Base-by-base conservation (phyloP, 2,888 invertebrate species). In the Leptodirus hochenwartii region DNA sequence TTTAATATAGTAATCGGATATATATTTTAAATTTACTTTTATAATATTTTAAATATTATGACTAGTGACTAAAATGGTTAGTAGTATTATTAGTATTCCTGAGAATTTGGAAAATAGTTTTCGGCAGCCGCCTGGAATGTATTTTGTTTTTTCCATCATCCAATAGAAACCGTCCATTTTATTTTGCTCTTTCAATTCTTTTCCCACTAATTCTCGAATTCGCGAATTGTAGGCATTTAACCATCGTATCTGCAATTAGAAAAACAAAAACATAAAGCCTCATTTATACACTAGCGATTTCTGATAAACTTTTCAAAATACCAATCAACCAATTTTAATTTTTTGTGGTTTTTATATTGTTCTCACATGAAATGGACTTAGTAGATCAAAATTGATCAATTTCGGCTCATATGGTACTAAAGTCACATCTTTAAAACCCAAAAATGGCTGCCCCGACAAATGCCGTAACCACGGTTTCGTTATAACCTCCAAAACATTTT, bases 381-480 rank as follows among this genome's bases (percentile, higher is more conserved):
- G 59, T 51, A 87, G 56, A 16, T 63, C 63, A 13, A 66, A 56
- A 39, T 87, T 75, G 33, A 93, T 81, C 38, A 93, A 60, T 44
- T 84, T 85, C 0, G 74, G 75, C 48, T 91, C 84, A 46, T 77
- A 88, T 1, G 88, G 90, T 25, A 91, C 76, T 31, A 88, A 58
- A 1, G 91, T 90, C 2, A 84, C 64, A 27, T 84, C 72, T 38
- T 66, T 66, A 54, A 93, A 90, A 31, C 73, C 74, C 25, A 79
- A 55, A 46, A 69, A 79, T 27, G 44, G 43, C 36, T 59, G 61
- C 23, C 62, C 58, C 2, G 58, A 59, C 15, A 54, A 51, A 42
- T 60, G 59, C 11, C 47, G 50, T 11, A 56, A 45, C 39, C 59
- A 59, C 2, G 56, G 59, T 17, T 58, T 58, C 29, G 54, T 49